phyloP scores from a whole-genome alignment of 2,113 vertebrate species.

The Melanocharis versteri region DNA sequence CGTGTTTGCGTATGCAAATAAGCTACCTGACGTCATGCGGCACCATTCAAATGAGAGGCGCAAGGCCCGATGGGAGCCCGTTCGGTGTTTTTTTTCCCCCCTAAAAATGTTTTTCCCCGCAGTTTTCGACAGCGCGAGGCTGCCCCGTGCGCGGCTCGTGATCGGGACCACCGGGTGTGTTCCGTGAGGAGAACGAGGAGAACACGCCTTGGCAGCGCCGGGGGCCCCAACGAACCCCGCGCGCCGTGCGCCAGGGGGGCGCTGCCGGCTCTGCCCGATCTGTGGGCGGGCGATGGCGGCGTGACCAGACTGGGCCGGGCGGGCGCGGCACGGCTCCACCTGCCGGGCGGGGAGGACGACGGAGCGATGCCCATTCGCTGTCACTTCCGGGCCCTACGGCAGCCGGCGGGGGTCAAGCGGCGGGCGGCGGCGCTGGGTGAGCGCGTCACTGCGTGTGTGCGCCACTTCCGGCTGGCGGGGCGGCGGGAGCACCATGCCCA shows the following conservation, averaged over 20 bases:
- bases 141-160: not conserved
- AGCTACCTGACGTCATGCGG: accelerated
- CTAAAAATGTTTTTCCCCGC: not conserved
- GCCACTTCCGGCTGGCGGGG: not conserved
- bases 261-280: too few species aligned
- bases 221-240: accelerated
- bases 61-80: not conserved
- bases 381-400: not conserved
- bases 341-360: not conserved
- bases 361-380: accelerated
- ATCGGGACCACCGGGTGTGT: too few species aligned
- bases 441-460: accelerated
- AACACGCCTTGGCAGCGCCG: accelerated
- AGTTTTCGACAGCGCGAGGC: not conserved
- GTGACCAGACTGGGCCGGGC: not conserved
- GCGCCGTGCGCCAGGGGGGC: too few species aligned
- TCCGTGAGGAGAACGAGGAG: not conserved
- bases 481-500: not conserved
- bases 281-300: not conserved
- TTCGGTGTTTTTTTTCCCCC: not conserved
- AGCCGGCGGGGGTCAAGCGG: not conserved
- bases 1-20: not conserved
- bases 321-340: not conserved
- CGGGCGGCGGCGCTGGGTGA: not conserved
- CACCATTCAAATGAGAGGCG: not conserved